Evolutionary conservation across 2,797 vertebrate species (phyloP).

Genomic region (Nannoperca australis): DNA sequence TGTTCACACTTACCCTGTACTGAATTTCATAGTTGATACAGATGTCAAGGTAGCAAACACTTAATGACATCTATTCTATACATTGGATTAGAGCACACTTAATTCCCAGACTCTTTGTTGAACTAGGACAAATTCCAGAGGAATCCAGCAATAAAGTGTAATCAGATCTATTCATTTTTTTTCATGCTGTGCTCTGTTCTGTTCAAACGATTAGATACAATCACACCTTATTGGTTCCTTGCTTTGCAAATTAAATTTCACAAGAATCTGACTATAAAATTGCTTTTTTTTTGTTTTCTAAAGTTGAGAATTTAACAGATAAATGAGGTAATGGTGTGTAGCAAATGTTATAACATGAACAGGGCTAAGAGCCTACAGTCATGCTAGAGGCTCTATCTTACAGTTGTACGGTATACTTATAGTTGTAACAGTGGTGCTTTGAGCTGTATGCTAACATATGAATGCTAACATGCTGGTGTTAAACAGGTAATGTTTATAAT

Average conservation of each 20-base stretch:
- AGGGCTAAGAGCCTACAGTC: neutral
- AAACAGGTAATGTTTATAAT: neutral
- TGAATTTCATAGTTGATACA: slow-evolving; percentile 7
- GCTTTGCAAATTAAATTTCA: neutral
- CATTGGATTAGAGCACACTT: neutral
- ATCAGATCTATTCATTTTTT: neutral
- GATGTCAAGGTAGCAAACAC: slow-evolving; percentile 1
- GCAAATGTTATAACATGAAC: neutral
- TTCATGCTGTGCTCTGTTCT: neutral
- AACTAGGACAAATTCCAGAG: slow-evolving; percentile 14
- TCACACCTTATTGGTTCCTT: neutral
- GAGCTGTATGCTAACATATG: neutral
- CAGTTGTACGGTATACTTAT: neutral
- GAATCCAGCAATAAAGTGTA: neutral
- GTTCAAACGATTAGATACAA: neutral
- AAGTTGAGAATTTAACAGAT: neutral
- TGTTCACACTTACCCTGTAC: slow-evolving; percentile 14
- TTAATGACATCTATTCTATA: neutral
- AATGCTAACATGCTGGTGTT: neutral
- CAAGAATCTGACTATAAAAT: neutral
- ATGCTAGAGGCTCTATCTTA: neutral
- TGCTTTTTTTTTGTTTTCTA: neutral
- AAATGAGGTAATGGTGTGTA: neutral
- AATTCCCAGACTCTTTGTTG: neutral
- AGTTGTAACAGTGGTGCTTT: neutral